Percentiles rank a stretch among this genome's conserved stretches.
Conservation (phyloP, 92 coral and sea anemone species). For the Chrysogorgia sp. region DNA sequence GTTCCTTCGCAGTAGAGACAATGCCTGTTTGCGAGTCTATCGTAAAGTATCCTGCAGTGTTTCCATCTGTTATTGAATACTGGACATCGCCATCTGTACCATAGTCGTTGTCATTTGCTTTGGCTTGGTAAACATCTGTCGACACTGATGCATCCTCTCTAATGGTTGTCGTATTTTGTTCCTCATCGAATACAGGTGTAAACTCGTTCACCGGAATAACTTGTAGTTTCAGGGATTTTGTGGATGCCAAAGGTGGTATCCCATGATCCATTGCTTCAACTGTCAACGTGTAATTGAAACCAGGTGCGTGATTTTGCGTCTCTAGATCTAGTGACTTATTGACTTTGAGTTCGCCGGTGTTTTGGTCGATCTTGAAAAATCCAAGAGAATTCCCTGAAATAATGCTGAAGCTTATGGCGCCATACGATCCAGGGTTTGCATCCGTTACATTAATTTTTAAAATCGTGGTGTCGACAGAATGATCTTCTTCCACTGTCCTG, state of each 20-base stretch:
- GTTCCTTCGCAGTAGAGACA: constrained; percentile 55
- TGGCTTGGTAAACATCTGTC: constrained; percentile 38
- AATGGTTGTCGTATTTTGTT: constrained; percentile 4
- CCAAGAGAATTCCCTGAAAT: constrained; percentile 73
- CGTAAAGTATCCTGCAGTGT: constrained; percentile 60
- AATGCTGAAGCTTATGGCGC: constrained; percentile 67
- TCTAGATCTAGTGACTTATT: constrained; percentile 73
- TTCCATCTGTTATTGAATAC: constrained; percentile 64
- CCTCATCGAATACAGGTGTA: constrained; percentile 60
- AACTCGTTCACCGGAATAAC: constrained; percentile 74
- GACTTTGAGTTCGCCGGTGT: constrained; percentile 72
- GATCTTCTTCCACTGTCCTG: constrained; percentile 77
- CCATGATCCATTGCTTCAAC: constrained; percentile 83
- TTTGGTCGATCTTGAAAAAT: constrained; percentile 69
- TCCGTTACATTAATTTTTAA: constrained; percentile 81
- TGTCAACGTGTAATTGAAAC: constrained; percentile 59
- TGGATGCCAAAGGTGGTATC: constrained; percentile 56
- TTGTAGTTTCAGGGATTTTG: constrained; percentile 1
- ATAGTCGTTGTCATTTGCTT: constrained; percentile 76
- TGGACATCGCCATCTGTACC: constrained; percentile 68
- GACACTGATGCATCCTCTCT: constrained; percentile 5
- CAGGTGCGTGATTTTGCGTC: constrained; percentile 55
- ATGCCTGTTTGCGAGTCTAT: constrained; percentile 61
- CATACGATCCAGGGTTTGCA: constrained; percentile 71
- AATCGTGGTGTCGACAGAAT: constrained; percentile 65